These are phyloP conservation scores for Aphelinus certus DNA, from an alignment of 1,140 invertebrate genomes.

Conservation along the genomic window DNA sequence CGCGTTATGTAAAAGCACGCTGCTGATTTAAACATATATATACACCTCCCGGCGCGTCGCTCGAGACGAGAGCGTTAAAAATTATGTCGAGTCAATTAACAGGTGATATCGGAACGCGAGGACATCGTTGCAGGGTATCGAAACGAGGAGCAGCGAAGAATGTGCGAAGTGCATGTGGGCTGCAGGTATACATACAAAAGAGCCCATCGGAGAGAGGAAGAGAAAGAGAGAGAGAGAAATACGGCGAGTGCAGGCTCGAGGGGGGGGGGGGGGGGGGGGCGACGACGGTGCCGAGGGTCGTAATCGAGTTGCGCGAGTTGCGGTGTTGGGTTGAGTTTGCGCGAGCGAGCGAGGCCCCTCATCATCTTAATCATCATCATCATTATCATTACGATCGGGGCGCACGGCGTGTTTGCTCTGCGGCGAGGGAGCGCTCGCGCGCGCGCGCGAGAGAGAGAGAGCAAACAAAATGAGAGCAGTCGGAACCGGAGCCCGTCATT, in stretches of 20 bases:
- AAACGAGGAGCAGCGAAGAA: conserved; percentile 2
- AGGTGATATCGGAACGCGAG: no score
- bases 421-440: conserved; percentile 41
- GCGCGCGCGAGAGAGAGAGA: conserved; percentile 31
- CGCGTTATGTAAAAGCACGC: no score
- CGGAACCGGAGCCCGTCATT: conserved; percentile 56
- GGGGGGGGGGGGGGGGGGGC: not conserved
- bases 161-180: conserved; percentile 1
- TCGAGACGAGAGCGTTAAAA: no score
- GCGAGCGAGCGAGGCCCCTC: conserved; percentile 50
- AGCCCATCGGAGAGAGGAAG: not conserved
- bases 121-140: not conserved
- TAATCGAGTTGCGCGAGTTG: conserved; percentile 29
- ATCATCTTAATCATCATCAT: conserved; percentile 50
- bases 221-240: not conserved
- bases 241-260: no score
- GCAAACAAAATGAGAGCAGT: conserved; percentile 52
- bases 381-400: conserved; percentile 47
- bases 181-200: no score
- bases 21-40: no score
- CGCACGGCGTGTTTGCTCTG: conserved; percentile 29
- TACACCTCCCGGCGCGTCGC: no score
- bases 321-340: conserved; percentile 42
- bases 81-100: no score
- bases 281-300: not conserved